Evolutionary conservation across 2,113 vertebrate genomes (phyloP), one percentile per base, ranked within the genome.

Genomic region (Serilophus lunatus): DNA sequence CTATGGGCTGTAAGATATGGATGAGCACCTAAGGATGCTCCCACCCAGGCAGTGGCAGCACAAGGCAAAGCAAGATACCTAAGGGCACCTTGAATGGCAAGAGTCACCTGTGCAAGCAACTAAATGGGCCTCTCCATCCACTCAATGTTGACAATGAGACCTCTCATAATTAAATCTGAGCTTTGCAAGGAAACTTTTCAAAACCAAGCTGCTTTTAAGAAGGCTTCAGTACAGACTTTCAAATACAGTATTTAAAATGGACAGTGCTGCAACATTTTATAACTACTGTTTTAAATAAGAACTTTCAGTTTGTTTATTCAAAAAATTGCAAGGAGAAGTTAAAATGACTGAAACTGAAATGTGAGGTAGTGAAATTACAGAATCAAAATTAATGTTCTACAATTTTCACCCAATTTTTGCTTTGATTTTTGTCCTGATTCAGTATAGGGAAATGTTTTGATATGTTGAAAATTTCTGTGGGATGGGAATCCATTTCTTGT

Each of bases 401-500:
- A 59, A n/a, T 45, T 93, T 84, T 65, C 2, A 31, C 49, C 12
- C 16, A 23, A 10, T 45, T 76, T 89, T 83, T 86, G 36, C 54
- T 88, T 92, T 86, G 71, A 92, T 88, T 95, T 93, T 92, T 86
- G 36, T 70, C 68, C 45, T 70, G 42, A 90, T 93, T 89, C 45
- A 86, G 18, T 82, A 74, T 7, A 70, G 36, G 38, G 38, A 94
- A 88, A 93, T 88, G 71, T 95, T 97, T 93, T 96, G 85, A 93
- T 94, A 83, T 33, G 26, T 47, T 1, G 7, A 83, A 86, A 96
- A 94, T 83, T 81, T 93, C 71, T 70, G 94, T 94, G 64, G 86
- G 92, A 94, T 74, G 85, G 54, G 59, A 94, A 96, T 94, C 88
- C 61, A 88, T 86, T 95, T 93, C 87, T 82, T 76, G 24, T 29